Conservation (phyloP, 2,888 invertebrate species). For the Auanema sp. region DNA sequence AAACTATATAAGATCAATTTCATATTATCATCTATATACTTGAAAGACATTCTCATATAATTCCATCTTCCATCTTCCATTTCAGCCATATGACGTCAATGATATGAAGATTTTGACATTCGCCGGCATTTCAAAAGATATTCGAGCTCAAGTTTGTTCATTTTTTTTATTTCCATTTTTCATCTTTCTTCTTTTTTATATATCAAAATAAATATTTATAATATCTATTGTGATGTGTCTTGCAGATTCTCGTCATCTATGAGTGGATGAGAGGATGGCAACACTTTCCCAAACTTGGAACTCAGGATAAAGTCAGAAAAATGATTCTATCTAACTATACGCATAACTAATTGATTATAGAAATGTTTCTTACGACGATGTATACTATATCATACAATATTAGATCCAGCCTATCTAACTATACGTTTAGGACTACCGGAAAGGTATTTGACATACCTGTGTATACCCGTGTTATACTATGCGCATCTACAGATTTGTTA, state of each 20-base stretch:
- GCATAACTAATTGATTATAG: constrained; percentile 19
- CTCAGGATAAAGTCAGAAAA: constrained; percentile 27
- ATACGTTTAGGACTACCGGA: constrained; percentile 39
- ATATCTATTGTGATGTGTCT: not conserved
- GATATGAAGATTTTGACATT: constrained; percentile 45
- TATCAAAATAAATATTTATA: not conserved
- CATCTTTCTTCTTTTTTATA: not conserved
- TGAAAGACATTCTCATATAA: not conserved
- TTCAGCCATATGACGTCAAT: constrained; percentile 36
- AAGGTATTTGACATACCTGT: no score
- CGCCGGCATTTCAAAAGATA: constrained; percentile 38
- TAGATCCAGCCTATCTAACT: constrained; percentile 46
- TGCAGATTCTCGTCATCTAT: constrained; percentile 44
- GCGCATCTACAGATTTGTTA: constrained; percentile 44
- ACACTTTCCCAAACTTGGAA: constrained; percentile 34
- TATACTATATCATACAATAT: constrained; percentile 46
- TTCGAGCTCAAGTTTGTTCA: constrained; percentile 19
- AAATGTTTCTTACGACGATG: constrained; percentile 35
- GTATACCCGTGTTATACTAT: no score
- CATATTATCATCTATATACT: not conserved
- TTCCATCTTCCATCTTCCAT: not conserved
- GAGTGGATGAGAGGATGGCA: constrained; percentile 49
- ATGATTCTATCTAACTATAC: not conserved
- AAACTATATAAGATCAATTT: constrained; percentile 1
- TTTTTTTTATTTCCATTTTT: no score